A percentile compares a stretch with the other conserved stretches of the same genome.
Evolutionary conservation across 2,113 vertebrate species (phyloP).

Genomic region (Cyphomyrus plagiostoma): DNA sequence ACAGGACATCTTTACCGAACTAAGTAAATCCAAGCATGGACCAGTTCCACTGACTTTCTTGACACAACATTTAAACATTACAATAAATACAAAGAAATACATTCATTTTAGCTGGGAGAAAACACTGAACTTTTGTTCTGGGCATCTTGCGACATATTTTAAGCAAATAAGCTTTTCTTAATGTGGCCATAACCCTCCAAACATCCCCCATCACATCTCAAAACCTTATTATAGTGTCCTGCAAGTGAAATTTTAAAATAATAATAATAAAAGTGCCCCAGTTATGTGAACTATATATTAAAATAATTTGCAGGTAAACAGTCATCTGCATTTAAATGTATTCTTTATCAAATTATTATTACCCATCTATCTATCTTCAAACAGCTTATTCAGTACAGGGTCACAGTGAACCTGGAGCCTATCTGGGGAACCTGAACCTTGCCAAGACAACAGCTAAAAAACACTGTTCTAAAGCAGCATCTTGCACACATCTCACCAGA

Average conservation of each 20-base stretch:
- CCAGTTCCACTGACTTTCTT: not conserved
- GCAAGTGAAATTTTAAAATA: not conserved
- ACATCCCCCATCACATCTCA: not conserved
- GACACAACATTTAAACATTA: not conserved
- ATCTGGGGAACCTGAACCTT: not conserved
- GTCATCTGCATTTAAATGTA: not conserved
- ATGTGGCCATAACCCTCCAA: not conserved
- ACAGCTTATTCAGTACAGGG: not conserved
- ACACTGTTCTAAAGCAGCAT: not conserved
- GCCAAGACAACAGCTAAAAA: not conserved
- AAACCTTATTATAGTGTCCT: not conserved
- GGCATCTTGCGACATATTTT: not conserved
- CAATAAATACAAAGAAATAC: not conserved
- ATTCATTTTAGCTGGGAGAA: not conserved
- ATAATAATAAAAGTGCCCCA: not conserved
- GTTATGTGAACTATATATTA: not conserved
- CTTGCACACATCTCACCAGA: not conserved
- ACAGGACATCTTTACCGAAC: not conserved
- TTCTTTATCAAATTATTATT: not conserved
- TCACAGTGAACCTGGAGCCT: not conserved
- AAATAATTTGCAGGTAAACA: not conserved
- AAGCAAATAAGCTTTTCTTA: not conserved
- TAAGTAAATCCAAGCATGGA: not conserved
- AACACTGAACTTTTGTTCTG: not conserved
- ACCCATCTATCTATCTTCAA: not conserved